Conservation (phyloP, 2,797 vertebrate species). For the Pitangus sulphuratus region DNA sequence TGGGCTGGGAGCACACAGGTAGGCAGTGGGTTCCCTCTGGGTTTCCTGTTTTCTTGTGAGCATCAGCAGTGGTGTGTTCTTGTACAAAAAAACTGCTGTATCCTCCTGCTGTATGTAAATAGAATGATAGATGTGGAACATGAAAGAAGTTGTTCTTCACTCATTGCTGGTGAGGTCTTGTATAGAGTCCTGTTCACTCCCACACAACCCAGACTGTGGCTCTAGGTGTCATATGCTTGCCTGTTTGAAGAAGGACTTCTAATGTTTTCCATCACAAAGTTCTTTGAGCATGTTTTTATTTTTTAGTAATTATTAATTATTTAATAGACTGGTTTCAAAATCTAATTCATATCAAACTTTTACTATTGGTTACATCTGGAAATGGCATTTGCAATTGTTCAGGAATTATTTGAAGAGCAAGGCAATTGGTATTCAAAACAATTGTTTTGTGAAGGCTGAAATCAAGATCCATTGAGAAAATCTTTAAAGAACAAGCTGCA, state of each 20-base stretch:
- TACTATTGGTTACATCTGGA: not conserved
- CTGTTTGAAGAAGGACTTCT: not conserved
- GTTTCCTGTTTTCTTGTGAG: not conserved
- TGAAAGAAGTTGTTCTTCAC: not conserved
- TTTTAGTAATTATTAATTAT: not conserved
- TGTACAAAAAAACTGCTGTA: not conserved
- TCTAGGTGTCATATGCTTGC: accelerated
- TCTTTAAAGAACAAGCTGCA: not conserved
- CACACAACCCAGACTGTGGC: accelerated
- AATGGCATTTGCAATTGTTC: not conserved
- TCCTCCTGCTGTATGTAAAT: not conserved
- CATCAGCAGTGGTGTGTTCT: not conserved
- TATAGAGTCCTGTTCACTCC: not conserved
- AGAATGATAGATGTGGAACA: not conserved
- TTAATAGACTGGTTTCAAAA: not conserved
- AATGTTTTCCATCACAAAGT: not conserved
- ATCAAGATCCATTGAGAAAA: not conserved
- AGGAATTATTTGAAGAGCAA: not conserved
- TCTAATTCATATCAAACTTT: not conserved
- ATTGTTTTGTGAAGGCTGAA: not conserved
- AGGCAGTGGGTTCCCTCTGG: not conserved
- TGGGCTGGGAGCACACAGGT: not conserved
- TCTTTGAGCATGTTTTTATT: not conserved
- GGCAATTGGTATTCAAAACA: not conserved
- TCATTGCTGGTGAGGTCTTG: not conserved